Evolutionary conservation across 2,888 invertebrate species (phyloP).

Genomic region (Venustoraphidia nigricollis): DNA sequence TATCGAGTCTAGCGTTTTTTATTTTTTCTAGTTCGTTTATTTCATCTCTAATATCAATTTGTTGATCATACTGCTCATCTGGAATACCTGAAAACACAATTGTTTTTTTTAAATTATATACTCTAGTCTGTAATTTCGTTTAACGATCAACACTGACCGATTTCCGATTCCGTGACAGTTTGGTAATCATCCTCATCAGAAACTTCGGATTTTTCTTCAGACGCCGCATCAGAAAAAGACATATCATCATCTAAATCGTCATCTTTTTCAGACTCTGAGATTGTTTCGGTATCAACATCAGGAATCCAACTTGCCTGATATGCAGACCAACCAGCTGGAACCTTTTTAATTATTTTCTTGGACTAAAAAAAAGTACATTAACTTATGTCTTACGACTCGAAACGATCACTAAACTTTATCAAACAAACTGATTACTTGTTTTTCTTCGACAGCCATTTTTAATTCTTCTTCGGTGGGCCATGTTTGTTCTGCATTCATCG

Average conservation of each 20-base stretch:
- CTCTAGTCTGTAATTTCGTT: neutral
- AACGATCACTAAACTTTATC: too few species aligned
- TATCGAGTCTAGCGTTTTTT: constrained; percentile 55
- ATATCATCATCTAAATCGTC: constrained; percentile 37
- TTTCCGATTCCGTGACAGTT: constrained; percentile 50
- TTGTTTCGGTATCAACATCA: constrained; percentile 40
- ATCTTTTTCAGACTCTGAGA: constrained; percentile 33
- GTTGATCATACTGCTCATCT: constrained; percentile 56
- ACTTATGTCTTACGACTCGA: too few species aligned
- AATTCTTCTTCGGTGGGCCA: constrained; percentile 93
- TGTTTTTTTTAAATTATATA: neutral
- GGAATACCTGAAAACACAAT: constrained; percentile 28
- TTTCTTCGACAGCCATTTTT: constrained; percentile 44
- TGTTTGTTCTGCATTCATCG: constrained; percentile 91
- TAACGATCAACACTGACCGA: constrained; percentile 11
- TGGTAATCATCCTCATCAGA: constrained; percentile 44
- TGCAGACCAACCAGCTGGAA: constrained; percentile 91
- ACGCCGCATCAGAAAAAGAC: constrained; percentile 21
- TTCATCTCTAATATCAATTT: constrained; percentile 65
- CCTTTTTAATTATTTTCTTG: constrained; percentile 56
- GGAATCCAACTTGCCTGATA: constrained; percentile 94
- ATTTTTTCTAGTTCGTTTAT: constrained; percentile 56
- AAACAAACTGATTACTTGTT: too few species aligned
- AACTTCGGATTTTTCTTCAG: constrained; percentile 24
- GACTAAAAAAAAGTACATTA: constrained; percentile 20